Conservation (phyloP, 37 sponge, comb jelly and placozoan species). For the Corticium candelabrum region DNA sequence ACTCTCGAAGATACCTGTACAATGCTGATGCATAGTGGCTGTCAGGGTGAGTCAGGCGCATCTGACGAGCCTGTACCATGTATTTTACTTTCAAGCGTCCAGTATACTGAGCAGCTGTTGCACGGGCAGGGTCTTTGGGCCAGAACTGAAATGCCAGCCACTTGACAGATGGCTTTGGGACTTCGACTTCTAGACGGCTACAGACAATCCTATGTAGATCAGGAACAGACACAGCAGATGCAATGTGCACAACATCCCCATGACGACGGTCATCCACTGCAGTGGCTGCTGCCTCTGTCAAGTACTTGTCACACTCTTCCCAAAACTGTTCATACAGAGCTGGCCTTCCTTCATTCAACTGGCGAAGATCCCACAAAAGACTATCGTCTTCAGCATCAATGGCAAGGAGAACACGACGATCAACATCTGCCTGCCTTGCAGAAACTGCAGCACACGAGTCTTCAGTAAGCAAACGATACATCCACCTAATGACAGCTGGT, state of each 20-base stretch:
- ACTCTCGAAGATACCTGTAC: slow-evolving; percentile 20
- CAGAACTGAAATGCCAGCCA: slow-evolving; percentile 27
- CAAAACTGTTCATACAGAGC: slow-evolving; percentile 14
- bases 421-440: slow-evolving; percentile 9
- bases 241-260: slow-evolving; percentile 22
- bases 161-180: slow-evolving; percentile 21
- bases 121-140: slow-evolving; percentile 14
- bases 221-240: slow-evolving; percentile 25
- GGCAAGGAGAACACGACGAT: slow-evolving; percentile 15
- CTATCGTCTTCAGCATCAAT: slow-evolving; percentile 18
- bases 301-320: slow-evolving; percentile 11
- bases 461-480: slow-evolving; percentile 10
- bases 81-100: slow-evolving; percentile 26
- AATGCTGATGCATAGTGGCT: slow-evolving; percentile 28
- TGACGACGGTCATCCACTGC: slow-evolving; percentile 33
- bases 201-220: background rate
- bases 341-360: slow-evolving; percentile 18
- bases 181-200: background rate
- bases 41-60: slow-evolving; percentile 17
- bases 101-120: slow-evolving; percentile 14
- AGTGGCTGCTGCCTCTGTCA: background rate
- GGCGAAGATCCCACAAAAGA: slow-evolving; percentile 16
- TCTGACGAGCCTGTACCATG: slow-evolving; percentile 20
- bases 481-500: background rate
- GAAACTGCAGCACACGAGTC: slow-evolving; percentile 1